Conservation (phyloP, 2,113 vertebrate genomes). For the Labeo catla region DNA sequence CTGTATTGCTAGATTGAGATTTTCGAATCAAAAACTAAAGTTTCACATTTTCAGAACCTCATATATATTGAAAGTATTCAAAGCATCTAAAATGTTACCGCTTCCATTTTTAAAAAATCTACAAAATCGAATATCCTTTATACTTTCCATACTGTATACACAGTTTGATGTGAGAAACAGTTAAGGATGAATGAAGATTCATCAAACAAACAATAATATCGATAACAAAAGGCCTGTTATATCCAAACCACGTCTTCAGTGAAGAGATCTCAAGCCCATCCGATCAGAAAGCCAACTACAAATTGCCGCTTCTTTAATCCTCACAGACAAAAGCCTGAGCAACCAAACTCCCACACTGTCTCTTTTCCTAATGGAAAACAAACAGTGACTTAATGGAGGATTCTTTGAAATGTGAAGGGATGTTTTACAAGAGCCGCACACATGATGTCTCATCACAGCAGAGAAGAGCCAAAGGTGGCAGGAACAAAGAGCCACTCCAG, state of each 20-base stretch:
- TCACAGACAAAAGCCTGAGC: constrained; percentile 14
- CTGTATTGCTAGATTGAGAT: constrained; percentile 57
- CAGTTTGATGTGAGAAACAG: neutral
- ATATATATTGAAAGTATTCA: neutral
- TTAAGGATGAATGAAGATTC: neutral
- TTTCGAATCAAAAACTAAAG: constrained; percentile 35
- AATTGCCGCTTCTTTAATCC: neutral
- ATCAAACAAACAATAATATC: neutral
- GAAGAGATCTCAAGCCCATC: neutral
- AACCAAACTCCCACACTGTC: constrained; percentile 16
- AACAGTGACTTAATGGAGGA: constrained; percentile 17
- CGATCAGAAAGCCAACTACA: constrained; percentile 9
- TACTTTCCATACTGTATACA: neutral
- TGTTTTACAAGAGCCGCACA: constrained; percentile 6
- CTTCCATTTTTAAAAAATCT: neutral
- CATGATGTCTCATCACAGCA: constrained; percentile 33
- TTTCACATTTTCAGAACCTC: constrained; percentile 38
- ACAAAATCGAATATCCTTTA: neutral
- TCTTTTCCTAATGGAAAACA: constrained; percentile 20
- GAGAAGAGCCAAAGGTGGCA: constrained; percentile 25
- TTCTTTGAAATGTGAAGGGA: constrained; percentile 10
- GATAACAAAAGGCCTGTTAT: neutral
- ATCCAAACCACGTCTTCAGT: neutral
- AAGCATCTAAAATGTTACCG: neutral
- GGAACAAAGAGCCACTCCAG: constrained; percentile 29